Evolutionary conservation across 1,140 invertebrate genomes (phyloP), one percentile per base, ranked within the genome.

Genomic region (Aplysia californica): DNA sequence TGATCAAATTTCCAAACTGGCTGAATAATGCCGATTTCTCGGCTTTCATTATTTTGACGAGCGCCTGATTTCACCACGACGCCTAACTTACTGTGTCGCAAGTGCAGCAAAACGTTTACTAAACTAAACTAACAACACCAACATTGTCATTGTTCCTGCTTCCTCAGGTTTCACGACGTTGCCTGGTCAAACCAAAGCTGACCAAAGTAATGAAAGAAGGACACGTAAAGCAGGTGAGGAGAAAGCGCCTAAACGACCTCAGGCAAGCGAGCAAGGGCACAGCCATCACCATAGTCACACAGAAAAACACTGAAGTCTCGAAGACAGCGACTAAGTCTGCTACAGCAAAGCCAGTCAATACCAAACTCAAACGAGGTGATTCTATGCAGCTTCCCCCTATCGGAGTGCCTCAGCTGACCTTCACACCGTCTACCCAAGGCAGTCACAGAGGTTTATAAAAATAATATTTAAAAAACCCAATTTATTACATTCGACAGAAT

Each of bases 171-270:
- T 61, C 58, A 6, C 58, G 58, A 6, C 10, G 58, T 18, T 61
- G 58, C 29, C 26, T 61, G 26, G 58, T 61, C 6, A 26, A 10
- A 10, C 58, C 58, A 10, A 77, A 64, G 29, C 26, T 71, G 44
- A 68, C 66, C 15, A 55, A 69, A 55, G 64, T 72, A n/a, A 65
- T 77, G 59, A 70, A 71, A 58, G 67, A 77, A 3, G 76, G 76
- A 4, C 76, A 77, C 59, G 38, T 77, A n/a, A 77, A 72, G 31
- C 76, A 77, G 26, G 64, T 77, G 3, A 21, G 76, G 38, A 64
- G 67, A 38, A 35, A 55, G 2, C 59, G 68, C 10, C 61, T 73
- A 0, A 29, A 70, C 18, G 76, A 77, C 41, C 50, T 77, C 21
- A 18, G 64, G 6, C 26, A 44, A 67, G 39, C 44, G 56, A 33